phyloP scores from a whole-genome alignment of 2,797 vertebrate species.

The Bucorvus abyssinicus region DNA sequence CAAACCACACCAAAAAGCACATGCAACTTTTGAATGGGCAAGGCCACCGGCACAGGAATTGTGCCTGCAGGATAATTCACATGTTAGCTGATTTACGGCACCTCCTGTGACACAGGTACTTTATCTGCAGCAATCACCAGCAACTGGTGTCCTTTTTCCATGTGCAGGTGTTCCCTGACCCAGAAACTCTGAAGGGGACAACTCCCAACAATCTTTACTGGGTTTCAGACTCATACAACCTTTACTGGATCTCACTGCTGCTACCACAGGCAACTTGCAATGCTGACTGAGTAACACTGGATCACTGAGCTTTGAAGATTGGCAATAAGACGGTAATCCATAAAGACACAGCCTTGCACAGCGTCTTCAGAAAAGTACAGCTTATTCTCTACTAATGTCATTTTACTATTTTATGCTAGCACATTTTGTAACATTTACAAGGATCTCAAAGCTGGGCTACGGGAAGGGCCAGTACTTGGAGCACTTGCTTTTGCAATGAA shows the following conservation, averaged over 20 bases:
- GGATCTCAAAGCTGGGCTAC: neutral
- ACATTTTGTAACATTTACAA: neutral
- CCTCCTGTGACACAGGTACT: neutral
- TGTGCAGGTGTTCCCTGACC: rapidly evolving
- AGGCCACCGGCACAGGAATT: neutral
- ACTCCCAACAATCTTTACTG: neutral
- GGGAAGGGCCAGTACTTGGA: neutral
- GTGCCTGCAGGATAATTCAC: neutral
- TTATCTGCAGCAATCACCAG: neutral
- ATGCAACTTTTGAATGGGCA: neutral
- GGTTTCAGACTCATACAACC: neutral
- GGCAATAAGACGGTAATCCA: neutral
- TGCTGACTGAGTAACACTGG: neutral
- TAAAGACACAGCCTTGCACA: neutral
- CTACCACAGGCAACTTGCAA: neutral
- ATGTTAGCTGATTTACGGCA: neutral
- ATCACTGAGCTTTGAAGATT: neutral
- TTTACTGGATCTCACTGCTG: neutral
- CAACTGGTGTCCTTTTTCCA: neutral
- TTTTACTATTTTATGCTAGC: neutral
- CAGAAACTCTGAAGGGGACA: neutral
- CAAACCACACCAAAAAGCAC: neutral
- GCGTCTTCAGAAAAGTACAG: neutral
- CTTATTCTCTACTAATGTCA: neutral
- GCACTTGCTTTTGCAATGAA: neutral